Evolutionary conservation across 2,797 vertebrate species (phyloP).

Genomic region (Sebastes kiyomatsui): DNA sequence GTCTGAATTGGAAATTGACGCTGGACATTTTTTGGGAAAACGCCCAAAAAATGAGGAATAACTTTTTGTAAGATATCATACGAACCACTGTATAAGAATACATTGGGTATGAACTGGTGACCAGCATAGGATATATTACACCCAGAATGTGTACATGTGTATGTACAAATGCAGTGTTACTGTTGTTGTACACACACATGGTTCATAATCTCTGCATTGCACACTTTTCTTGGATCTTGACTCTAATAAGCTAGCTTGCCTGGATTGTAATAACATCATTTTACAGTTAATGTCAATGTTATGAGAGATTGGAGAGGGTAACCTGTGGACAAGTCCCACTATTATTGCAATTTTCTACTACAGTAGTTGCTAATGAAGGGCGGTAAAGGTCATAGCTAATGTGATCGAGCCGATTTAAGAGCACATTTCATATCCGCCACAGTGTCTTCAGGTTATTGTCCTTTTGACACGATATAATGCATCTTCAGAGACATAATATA

Average conservation of each 20-base stretch:
- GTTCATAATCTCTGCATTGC: neutral
- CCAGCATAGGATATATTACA: neutral
- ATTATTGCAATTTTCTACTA: constrained; percentile 8
- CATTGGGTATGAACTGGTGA: neutral
- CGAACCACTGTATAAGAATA: too few species aligned
- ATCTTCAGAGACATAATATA: constrained; percentile 13
- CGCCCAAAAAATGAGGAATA: too few species aligned
- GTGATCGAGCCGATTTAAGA: constrained; percentile 3
- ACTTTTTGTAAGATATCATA: too few species aligned
- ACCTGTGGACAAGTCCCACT: neutral
- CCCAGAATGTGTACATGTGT: neutral
- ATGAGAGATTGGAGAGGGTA: neutral
- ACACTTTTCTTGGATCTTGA: neutral
- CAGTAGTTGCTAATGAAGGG: constrained; percentile 37
- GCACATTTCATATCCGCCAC: constrained; percentile 30
- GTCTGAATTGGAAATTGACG: too few species aligned
- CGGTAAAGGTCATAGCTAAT: constrained; percentile 25
- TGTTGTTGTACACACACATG: neutral
- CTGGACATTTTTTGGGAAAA: too few species aligned
- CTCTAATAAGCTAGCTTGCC: neutral
- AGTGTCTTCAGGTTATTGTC: neutral
- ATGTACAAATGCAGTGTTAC: too few species aligned
- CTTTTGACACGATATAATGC: constrained; percentile 2
- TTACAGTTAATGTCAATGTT: neutral
- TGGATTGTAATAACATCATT: constrained; percentile 5